Evolutionary conservation across 2,113 vertebrate species (phyloP), one percentile per base, ranked within the genome.

Genomic region (Neotragus moschatus): DNA sequence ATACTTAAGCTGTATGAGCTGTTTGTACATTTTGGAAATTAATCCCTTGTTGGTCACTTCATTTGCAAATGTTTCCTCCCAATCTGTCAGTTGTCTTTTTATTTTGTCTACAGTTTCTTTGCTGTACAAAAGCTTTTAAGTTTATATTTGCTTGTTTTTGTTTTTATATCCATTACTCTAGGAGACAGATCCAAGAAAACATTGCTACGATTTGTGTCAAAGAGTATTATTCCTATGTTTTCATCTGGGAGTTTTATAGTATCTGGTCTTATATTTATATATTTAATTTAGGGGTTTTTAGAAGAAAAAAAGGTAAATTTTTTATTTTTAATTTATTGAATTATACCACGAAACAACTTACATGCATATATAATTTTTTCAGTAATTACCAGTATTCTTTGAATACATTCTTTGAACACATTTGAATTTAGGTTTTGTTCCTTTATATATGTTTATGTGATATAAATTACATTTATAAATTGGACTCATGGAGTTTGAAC

Each of bases 251-350:
- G 13, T 28, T 45, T 77, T 45, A 77, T 45, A 77, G 25, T 77
- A 28, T 77, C 73, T 45, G 39, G 39, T 77, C 25, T 45, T 77
- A 77, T 45, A 75, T 28, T 75, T 45, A 75, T 15, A 77, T 28
- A 26, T 45, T 45, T 77, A 77, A 45, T 28, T 70, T 5, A 17
- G 2, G 8, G 0, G 11, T 36, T 60, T 66, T 66, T 33, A 98
- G 73, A 97, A 97, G 47, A 97, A 96, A 97, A 98, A 98, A 97
- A 60, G 28, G 99, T 99, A 96, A 98, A 98, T 98, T 88, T 77
- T 98, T 92, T 77, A 49, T 77, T 86, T 87, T 96, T 87, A 84
- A 56, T 61, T 82, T 96, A 79, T 7, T 97, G 15, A 90, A 75
- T 91, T 95, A 89, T 3, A 80, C 33, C 7, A 45, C 28, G 36